phyloP scores from a whole-genome alignment of 1,140 invertebrate species.

The Thrips palmi region DNA sequence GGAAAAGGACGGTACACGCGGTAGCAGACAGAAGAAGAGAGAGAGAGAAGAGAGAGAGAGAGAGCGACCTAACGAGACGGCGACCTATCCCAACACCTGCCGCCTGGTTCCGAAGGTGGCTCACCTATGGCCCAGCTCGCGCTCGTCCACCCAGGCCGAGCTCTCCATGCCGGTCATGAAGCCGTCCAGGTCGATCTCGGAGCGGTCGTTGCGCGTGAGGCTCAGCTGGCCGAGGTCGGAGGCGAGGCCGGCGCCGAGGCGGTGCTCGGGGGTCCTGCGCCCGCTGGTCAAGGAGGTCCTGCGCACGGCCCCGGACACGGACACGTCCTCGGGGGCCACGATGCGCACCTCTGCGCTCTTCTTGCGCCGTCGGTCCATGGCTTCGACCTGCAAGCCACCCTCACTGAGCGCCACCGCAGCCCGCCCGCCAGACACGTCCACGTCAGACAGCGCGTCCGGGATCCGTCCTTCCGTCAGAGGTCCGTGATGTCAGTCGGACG shows the following conservation, averaged over 20 bases:
- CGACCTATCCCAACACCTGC: constrained; percentile 15
- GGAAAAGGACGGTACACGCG: constrained; percentile 4
- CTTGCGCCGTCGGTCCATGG: too few relatives aligned
- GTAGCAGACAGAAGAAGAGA: neutral
- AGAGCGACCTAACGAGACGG: constrained; percentile 16
- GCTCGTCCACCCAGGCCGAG: constrained; percentile 31
- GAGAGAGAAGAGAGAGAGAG: neutral
- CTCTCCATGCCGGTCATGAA: constrained; percentile 31
- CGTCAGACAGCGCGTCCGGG: too few relatives aligned
- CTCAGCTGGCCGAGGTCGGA: constrained; percentile 20
- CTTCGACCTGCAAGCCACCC: too few relatives aligned
- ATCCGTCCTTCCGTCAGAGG: too few relatives aligned
- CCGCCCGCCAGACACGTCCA: too few relatives aligned
- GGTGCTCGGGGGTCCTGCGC: constrained; percentile 19
- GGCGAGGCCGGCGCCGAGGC: constrained; percentile 19
- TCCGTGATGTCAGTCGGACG: too few relatives aligned
- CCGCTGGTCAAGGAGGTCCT: constrained; percentile 22
- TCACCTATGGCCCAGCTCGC: constrained; percentile 40
- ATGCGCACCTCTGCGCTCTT: too few relatives aligned
- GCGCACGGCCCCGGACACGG: constrained; percentile 20
- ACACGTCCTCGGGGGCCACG: constrained; percentile 18
- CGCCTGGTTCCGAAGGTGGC: constrained; percentile 10
- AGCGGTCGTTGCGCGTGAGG: constrained; percentile 26
- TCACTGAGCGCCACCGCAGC: too few relatives aligned
- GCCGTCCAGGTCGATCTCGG: constrained; percentile 33